Base-by-base conservation (phyloP, 2,797 vertebrate genomes). In the Artibeus lituratus region DNA sequence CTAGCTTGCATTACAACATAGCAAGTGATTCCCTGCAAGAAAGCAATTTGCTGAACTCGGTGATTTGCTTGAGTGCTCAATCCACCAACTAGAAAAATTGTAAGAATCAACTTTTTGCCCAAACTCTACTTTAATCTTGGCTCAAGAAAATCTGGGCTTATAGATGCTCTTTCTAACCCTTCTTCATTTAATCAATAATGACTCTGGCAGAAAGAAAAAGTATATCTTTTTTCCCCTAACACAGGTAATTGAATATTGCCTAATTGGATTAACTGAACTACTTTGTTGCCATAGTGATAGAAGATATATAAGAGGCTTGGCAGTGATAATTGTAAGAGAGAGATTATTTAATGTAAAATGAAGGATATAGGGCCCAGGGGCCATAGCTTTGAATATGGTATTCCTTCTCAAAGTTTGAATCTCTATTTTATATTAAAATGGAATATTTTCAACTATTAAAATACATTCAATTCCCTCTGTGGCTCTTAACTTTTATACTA, bases 191-290 rank as follows among this genome's bases (percentile, higher is more conserved):
- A 97, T 97, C 94, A 96, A 87, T 95, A 95, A 92, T 65, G 82
- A 77, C 37, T 90, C 24, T 95, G 95, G 88, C 95, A 97, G 92
- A 89, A 91, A 95, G 53, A 94, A 86, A 95, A 92, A 91, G 57
- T 88, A 51, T 94, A 57, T 87, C n/a, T 92, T 85, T 93, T 94
- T 19, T 16, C 39, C 35, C 35, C 53, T 78, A 92, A 87, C 19
- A 88, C 37, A 94, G 57, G 70, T 95, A 97, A 97, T 96, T 96
- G 95, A 95, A 96, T 96, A 93, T 95, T 83, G 42, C 49, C 92
- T 96, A 96, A 97, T 97, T 96, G 94, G 87, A 97, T 96, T 96
- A 97, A 95, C 78, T 76, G 90, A 49, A 90, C 49, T 95, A 67
- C 78, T 95, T 94, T 92, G 92, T 96, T 96, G 86, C 51, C 73